These are phyloP conservation scores for Edolisoma coerulescens DNA, from an alignment of 2,113 vertebrate species.

Conservation along the genomic window DNA sequence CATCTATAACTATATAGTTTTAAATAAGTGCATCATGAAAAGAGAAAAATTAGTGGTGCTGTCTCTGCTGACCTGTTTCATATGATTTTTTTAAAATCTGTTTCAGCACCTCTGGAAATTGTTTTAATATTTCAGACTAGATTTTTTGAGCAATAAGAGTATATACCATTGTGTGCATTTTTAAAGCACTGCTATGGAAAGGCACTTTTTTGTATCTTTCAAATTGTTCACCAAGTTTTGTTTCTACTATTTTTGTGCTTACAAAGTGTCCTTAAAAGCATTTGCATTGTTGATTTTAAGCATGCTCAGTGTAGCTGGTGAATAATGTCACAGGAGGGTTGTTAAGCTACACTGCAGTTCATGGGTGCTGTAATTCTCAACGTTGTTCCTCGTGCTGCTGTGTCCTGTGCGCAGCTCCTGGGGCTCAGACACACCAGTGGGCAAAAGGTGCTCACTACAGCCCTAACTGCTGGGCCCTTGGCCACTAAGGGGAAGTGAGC, in stretches of 20 bases:
- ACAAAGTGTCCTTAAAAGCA: constrained; percentile 66
- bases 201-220: constrained; percentile 60
- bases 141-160: constrained; percentile 65
- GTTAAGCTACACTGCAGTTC: background rate
- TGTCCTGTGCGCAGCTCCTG: background rate
- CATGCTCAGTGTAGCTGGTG: background rate
- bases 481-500: background rate
- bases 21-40: background rate
- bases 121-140: constrained; percentile 24
- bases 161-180: constrained; percentile 61
- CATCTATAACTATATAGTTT: constrained; percentile 13
- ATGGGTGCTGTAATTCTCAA: constrained; percentile 18
- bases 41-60: constrained; percentile 21
- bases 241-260: constrained; percentile 60
- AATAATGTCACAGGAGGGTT: background rate
- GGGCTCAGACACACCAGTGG: background rate
- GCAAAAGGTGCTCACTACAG: background rate
- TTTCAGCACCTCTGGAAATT: constrained; percentile 33
- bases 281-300: constrained; percentile 43
- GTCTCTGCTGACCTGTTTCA: constrained; percentile 38
- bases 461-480: accelerated
- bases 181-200: constrained; percentile 60
- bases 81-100: constrained; percentile 14
- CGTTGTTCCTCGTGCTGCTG: background rate
- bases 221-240: constrained; percentile 31